Percentiles rank a stretch among this genome's conserved stretches.
These are phyloP conservation scores for Ophthalmolycus amberensis DNA, from an alignment of 2,113 vertebrate species.

Conservation along the genomic window DNA sequence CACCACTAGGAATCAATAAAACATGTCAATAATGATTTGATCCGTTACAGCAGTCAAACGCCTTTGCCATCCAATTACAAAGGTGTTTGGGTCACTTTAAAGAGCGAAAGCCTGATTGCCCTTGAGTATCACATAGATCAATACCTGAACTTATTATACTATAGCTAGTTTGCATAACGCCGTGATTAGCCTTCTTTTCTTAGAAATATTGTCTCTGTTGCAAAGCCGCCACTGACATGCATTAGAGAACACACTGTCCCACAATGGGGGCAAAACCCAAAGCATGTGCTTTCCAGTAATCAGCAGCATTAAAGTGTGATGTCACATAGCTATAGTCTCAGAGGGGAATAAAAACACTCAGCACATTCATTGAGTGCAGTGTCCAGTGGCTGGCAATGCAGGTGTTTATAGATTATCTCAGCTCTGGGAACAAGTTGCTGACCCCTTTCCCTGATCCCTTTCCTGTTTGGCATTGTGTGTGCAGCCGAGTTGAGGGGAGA, in stretches of 20 bases:
- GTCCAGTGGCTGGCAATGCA: slow-evolving; percentile 64
- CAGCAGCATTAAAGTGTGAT: slow-evolving; percentile 17
- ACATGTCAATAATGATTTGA: slow-evolving; percentile 68
- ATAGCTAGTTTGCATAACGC: slow-evolving; percentile 24
- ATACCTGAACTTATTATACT: slow-evolving; percentile 53
- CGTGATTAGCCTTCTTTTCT: slow-evolving; percentile 16
- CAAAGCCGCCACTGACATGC: background rate
- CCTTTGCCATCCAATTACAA: slow-evolving; percentile 72
- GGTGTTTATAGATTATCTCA: slow-evolving; percentile 75
- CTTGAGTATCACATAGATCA: slow-evolving; percentile 58
- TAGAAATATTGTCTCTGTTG: slow-evolving; percentile 10
- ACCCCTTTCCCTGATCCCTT: slow-evolving; percentile 78
- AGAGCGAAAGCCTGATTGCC: slow-evolving; percentile 55
- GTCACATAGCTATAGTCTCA: slow-evolving; percentile 36
- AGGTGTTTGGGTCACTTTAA: slow-evolving; percentile 70
- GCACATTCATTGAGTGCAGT: slow-evolving; percentile 26
- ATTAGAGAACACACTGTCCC: background rate
- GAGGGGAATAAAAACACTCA: slow-evolving; percentile 46
- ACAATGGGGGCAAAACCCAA: slow-evolving; percentile 8
- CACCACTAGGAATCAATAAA: slow-evolving; percentile 72
- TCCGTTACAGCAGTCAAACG: slow-evolving; percentile 67
- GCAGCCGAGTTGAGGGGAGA: slow-evolving; percentile 53
- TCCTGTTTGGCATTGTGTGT: slow-evolving; percentile 80
- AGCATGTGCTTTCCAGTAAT: slow-evolving; percentile 52
- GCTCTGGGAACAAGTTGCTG: slow-evolving; percentile 78